Base-by-base conservation (phyloP, 1,140 invertebrate genomes). In the Colletes latitarsis region DNA sequence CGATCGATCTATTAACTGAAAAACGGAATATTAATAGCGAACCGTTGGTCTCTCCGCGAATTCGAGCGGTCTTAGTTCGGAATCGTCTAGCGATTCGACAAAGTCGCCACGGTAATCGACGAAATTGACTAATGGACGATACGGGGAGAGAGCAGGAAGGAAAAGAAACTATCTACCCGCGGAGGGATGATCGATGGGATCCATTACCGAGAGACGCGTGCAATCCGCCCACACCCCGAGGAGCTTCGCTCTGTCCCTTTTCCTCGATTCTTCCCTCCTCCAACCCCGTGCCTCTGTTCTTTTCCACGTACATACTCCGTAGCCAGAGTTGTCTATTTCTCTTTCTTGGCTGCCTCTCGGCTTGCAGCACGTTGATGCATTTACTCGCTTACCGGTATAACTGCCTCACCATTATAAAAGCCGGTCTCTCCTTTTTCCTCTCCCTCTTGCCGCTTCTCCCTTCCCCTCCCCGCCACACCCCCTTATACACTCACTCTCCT, bases 141-240 rank as follows among this genome's bases (percentile, higher is more conserved):
- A 30, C 75, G 81, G 21, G 76, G 76, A 80, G 70, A 69, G 68
- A 80, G 73, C 64, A 69, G 88, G 81, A 88, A 82, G 82, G 78
- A 89, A 80, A 85, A 88, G 81, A 87, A 80, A 73, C 77, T 83
- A 84, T 86, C 88, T 82, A 78, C 70, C 75, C 85, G 74, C 71
- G 85, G 77, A 88, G 87, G 83, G 84, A 90, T 89, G 89, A 90
- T 89, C 88, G 89, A 90, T 88, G 88, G 82, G 84, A 84, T 89
- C 90, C 88, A 89, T 89, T 90, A 89, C 84, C 87, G 78, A 84
- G 82, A 88, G 85, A 90, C 87, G 89, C 88, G 84, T 88, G 85
- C 89, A 88, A 91, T 91, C 89, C 90, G 89, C 88, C 90, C 85
- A 90, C 89, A 88, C 88, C 89, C 88, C 76, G 88, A 89, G 85